A percentile compares a stretch with the other conserved stretches of the same genome.
These are phyloP conservation scores for Muntiacus reevesi DNA, from an alignment of 2,113 vertebrate species.

Conservation along the genomic window DNA sequence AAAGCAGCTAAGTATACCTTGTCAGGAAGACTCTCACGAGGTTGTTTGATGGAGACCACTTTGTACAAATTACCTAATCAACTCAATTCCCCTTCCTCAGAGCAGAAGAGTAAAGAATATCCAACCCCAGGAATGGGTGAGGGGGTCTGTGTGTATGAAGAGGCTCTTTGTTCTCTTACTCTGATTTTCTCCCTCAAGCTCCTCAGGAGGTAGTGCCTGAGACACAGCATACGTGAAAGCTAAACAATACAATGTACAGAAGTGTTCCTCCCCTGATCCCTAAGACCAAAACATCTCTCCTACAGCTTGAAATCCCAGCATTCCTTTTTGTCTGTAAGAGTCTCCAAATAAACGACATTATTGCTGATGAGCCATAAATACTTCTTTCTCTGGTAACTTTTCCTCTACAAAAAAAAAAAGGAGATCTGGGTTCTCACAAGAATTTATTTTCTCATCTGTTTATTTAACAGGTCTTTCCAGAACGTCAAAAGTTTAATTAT, in stretches of 20 bases:
- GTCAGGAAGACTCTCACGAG: slow-evolving; percentile 29
- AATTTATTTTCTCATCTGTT: slow-evolving; percentile 16
- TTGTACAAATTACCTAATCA: slow-evolving; percentile 60
- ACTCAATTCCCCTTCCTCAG: slow-evolving; percentile 37
- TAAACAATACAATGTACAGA: slow-evolving; percentile 13
- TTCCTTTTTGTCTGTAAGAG: background rate
- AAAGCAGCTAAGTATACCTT: slow-evolving; percentile 50
- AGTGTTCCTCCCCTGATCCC: background rate
- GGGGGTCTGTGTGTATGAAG: background rate
- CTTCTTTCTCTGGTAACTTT: background rate
- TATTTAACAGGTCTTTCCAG: slow-evolving; percentile 20
- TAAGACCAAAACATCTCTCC: background rate
- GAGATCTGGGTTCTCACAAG: background rate
- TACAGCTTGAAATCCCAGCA: slow-evolving; percentile 22
- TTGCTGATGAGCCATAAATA: background rate
- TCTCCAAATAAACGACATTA: background rate
- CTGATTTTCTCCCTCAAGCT: slow-evolving; percentile 6
- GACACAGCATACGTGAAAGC: background rate
- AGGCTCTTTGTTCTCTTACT: slow-evolving; percentile 54
- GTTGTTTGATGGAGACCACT: slow-evolving; percentile 46
- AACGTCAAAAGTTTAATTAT: background rate
- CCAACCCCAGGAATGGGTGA: background rate
- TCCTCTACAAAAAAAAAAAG: background rate
- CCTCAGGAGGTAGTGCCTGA: background rate
- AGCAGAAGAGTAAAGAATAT: background rate